Conservation (phyloP, 1,140 invertebrate species). For the Drosophila chauvacae region DNA sequence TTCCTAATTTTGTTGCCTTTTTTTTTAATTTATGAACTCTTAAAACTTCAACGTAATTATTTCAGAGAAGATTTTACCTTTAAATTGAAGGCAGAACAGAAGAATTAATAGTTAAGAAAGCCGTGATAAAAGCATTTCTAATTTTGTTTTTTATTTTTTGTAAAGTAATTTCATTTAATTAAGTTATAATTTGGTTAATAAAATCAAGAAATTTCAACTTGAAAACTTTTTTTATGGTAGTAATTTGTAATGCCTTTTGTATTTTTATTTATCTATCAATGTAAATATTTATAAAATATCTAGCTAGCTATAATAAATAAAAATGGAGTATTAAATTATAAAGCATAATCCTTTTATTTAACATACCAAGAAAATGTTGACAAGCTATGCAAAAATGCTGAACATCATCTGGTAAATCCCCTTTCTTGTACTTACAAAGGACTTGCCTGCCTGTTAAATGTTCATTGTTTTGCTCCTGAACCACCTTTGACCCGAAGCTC, state of each 20-base stretch:
- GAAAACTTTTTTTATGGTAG: background rate
- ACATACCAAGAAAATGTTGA: background rate
- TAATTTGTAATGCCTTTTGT: background rate
- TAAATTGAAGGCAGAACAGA: no score
- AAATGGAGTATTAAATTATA: background rate
- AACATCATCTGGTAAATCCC: background rate
- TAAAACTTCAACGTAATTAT: background rate
- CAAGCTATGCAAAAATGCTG: background rate
- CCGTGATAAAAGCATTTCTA: background rate
- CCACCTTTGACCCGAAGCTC: slow-evolving; percentile 24
- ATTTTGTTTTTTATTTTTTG: background rate
- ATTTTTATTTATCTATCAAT: background rate
- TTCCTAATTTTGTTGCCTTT: background rate
- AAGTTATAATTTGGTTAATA: background rate
- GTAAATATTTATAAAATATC: background rate
- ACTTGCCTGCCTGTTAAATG: background rate
- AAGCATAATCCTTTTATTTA: no score
- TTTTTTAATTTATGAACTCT: background rate
- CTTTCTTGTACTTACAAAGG: background rate
- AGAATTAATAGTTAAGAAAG: background rate
- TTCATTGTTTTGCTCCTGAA: slow-evolving; percentile 9
- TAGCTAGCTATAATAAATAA: background rate
- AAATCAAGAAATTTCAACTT: background rate
- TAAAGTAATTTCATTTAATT: no score
- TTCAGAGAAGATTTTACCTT: background rate